Evolutionary conservation across 2,113 vertebrate species (phyloP).

Genomic region (Poeciliopsis prolifica): DNA sequence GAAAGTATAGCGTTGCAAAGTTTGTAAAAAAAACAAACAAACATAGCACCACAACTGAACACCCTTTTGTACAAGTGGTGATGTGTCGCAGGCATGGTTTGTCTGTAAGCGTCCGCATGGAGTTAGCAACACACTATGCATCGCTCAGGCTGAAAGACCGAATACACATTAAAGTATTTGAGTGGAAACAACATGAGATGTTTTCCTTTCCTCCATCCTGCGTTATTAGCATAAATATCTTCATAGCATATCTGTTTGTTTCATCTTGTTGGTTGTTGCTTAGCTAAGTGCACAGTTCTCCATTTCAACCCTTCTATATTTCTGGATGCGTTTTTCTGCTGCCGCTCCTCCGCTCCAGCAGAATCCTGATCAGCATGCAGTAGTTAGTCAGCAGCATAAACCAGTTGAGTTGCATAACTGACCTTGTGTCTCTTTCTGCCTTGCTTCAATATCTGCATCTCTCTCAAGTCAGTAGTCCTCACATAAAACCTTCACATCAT

Average conservation of each 20-base stretch:
- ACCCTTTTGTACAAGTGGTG: not conserved
- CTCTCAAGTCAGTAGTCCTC: slow-evolving; percentile 11
- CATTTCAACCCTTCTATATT: slow-evolving; percentile 2
- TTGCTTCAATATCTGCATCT: slow-evolving; percentile 19
- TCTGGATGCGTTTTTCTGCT: slow-evolving; percentile 5
- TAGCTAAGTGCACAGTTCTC: not conserved
- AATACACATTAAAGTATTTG: not conserved
- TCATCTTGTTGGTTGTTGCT: not conserved
- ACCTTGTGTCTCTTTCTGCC: slow-evolving; percentile 74
- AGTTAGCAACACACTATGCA: not conserved
- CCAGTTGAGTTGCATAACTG: slow-evolving; percentile 87
- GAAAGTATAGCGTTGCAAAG: not conserved
- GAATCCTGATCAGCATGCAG: slow-evolving; percentile 84
- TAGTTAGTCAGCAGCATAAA: slow-evolving; percentile 83
- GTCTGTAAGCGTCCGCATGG: not conserved
- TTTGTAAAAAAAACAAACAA: not conserved
- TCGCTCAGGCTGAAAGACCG: not conserved
- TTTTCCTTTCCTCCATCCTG: not conserved
- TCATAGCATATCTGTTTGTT: too few species aligned
- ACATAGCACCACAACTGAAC: not conserved
- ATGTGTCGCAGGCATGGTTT: not conserved
- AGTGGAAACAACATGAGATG: not conserved
- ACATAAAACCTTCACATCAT: slow-evolving; percentile 21
- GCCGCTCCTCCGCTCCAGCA: slow-evolving; percentile 28
- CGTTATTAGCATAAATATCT: not conserved